Evolutionary conservation across 2,888 invertebrate genomes (phyloP).

Genomic region (Griposia aprilina): DNA sequence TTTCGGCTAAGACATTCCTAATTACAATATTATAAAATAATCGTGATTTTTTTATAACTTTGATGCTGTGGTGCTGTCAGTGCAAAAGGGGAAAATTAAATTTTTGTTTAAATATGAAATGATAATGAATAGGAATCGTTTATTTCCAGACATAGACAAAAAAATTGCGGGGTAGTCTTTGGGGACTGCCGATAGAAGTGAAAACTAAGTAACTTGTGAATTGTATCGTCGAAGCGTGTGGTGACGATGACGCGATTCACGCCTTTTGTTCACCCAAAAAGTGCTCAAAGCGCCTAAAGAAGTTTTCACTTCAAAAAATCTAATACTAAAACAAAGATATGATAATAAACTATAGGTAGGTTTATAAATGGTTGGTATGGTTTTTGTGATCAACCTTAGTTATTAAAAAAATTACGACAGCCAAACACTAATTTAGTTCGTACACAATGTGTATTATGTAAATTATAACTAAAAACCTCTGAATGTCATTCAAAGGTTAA

Average conservation of each 20-base stretch:
- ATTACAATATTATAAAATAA: slow-evolving; percentile 23
- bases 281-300: too few species aligned
- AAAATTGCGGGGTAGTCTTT: too few species aligned
- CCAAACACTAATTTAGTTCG: background rate
- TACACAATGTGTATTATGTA: too few species aligned
- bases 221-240: too few species aligned
- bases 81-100: background rate
- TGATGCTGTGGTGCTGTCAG: slow-evolving; percentile 1
- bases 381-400: background rate
- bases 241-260: too few species aligned
- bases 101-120: background rate
- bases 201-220: too few species aligned
- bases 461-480: too few species aligned
- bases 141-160: background rate
- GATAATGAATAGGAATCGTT: background rate
- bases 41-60: slow-evolving; percentile 26
- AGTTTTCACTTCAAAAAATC: too few species aligned
- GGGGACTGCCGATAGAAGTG: too few species aligned
- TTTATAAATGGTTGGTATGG: background rate
- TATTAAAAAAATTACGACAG: background rate
- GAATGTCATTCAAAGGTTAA: background rate
- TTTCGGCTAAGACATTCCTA: slow-evolving; percentile 53
- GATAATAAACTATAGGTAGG: background rate
- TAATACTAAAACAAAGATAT: too few species aligned
- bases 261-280: too few species aligned